These are phyloP conservation scores for Limenitis camilla DNA, from an alignment of 2,888 invertebrate species.

Conservation along the genomic window DNA sequence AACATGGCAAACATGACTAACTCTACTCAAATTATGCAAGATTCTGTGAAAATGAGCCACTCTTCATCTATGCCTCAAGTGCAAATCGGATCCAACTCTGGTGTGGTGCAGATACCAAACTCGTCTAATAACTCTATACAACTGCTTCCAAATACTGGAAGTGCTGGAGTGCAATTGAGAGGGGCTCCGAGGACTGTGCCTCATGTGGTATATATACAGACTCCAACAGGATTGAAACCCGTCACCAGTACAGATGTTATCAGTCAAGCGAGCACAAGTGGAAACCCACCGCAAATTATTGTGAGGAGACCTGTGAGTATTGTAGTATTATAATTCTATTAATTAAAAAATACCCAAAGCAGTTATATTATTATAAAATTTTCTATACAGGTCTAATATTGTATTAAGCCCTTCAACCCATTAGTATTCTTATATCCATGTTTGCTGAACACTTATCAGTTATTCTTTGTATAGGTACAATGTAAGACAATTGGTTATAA, in stretches of 20 bases:
- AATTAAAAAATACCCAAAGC: not conserved
- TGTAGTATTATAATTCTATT: conserved; percentile 4
- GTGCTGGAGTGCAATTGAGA: conserved; percentile 43
- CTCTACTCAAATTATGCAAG: conserved; percentile 52
- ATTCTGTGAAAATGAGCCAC: conserved; percentile 55
- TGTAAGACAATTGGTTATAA: not conserved
- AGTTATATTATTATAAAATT: not conserved
- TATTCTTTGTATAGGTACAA: not conserved
- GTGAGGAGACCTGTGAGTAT: conserved; percentile 69
- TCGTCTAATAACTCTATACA: conserved; percentile 58
- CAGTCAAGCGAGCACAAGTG: conserved; percentile 65
- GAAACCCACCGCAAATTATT: conserved; percentile 69
- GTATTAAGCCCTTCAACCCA: not conserved
- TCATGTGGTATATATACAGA: conserved; percentile 77
- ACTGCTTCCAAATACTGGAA: conserved; percentile 38
- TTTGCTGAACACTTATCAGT: not conserved
- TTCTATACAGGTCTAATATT: not conserved
- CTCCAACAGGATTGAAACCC: conserved; percentile 66
- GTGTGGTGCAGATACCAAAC: conserved; percentile 59
- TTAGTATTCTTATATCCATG: not conserved
- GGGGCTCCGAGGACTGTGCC: conserved; percentile 57
- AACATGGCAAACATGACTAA: conserved; percentile 49
- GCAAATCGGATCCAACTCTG: conserved; percentile 51
- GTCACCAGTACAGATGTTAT: conserved; percentile 65
- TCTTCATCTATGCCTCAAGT: conserved; percentile 52